Evolutionary conservation across 2,888 invertebrate species (phyloP), one percentile per base, ranked within the genome.

Genomic region (Tetranychus piercei): DNA sequence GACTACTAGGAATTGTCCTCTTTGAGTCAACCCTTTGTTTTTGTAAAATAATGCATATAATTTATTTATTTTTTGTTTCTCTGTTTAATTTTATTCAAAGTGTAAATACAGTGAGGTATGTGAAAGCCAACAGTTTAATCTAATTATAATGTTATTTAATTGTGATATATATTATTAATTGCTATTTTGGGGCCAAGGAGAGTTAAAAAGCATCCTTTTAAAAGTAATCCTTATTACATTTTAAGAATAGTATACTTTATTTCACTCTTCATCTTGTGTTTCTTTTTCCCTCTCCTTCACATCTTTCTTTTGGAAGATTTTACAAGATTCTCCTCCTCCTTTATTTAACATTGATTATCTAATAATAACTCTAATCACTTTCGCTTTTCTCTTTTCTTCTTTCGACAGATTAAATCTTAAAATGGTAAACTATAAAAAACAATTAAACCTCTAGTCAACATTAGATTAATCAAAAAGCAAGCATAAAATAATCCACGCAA

Each of bases 161-260:
- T 55, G 55, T 55, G 15, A 15, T 55, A 15, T 34, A 34, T 34
- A 34, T 34, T 34, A 34, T 34, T 34, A 34, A 34, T 15, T 15
- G 15, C 55, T 55, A 55, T 55, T 55, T 55, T 74, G 75, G 23
- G 66, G 66, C 22, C 64, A 69, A 23, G 69, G 69, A 69, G 22
- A 69, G 69, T 18, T 20, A 69, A 69, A 69, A 69, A 23, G 22
- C 22, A 69, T 23, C 22, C 69, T 69, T 20, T 23, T 23, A 23
- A 23, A 9, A 20, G 11, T 2, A 55, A 55, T 55, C 55, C 55
- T 55, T 55, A 20, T 65, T 20, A 69, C 34, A 23, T 69, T 69
- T 9, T 69, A 15, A 69, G 34, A 34, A 34, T 34, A 34, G 34
- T 34, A 34, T 34, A 34, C 71, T 34, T 23, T 43, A n/a, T 71